These are phyloP conservation scores for Syndactyla subalaris DNA, from an alignment of 2,797 vertebrate species.

Conservation along the genomic window DNA sequence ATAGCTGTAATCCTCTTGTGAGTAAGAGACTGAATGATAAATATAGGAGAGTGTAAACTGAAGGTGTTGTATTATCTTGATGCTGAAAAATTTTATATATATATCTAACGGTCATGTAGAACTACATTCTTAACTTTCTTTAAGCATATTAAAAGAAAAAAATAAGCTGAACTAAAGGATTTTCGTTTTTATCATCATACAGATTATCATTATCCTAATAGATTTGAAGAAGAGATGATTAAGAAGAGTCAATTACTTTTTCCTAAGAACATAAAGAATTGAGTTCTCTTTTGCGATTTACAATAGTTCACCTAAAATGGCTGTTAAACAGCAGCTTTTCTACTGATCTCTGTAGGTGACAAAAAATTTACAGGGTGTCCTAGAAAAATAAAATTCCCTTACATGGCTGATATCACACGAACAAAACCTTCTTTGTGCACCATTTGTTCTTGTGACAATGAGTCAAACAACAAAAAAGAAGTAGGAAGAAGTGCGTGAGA, in stretches of 20 bases:
- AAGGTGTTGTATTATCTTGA: neutral
- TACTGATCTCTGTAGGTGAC: neutral
- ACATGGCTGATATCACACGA: neutral
- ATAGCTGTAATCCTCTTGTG: neutral
- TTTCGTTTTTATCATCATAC: neutral
- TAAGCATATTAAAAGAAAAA: neutral
- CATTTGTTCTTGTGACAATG: neutral
- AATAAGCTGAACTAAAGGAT: neutral
- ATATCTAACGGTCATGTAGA: neutral
- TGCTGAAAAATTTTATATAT: neutral
- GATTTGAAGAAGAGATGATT: neutral
- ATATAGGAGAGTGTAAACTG: neutral
- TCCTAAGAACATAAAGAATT: neutral
- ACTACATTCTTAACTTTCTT: neutral
- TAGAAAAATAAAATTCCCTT: neutral
- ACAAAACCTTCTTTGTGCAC: neutral
- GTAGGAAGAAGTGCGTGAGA: neutral
- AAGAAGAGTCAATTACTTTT: neutral
- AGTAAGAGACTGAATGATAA: neutral
- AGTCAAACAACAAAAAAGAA: neutral
- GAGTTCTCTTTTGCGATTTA: neutral
- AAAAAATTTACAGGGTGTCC: neutral
- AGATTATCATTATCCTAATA: neutral
- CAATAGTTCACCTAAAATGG: neutral
- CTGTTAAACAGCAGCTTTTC: neutral